Conservation (phyloP, 1,140 invertebrate genomes). For the Caenorhabditis latens region DNA sequence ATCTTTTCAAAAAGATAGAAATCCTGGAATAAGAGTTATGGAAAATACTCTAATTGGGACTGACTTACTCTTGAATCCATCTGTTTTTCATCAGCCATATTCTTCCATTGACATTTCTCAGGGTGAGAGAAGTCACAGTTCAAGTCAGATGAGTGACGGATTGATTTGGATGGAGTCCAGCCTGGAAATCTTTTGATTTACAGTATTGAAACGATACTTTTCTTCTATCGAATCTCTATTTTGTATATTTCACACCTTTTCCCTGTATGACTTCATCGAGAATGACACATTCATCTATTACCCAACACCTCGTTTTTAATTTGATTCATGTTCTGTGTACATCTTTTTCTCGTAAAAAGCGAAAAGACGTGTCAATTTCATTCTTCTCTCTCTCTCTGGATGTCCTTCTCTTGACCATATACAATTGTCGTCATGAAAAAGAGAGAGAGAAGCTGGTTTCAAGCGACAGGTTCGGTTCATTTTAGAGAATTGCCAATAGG, state of each 20-base stretch:
- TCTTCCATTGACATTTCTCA: constrained; percentile 72
- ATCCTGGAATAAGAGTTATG: constrained; percentile 40
- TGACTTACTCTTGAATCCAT: constrained; percentile 66
- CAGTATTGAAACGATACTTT: no score
- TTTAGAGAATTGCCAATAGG: constrained; percentile 49
- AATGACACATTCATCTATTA: constrained; percentile 16
- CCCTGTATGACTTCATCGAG: background rate
- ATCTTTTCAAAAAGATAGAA: constrained; percentile 75
- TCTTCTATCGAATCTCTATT: background rate
- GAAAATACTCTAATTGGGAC: background rate
- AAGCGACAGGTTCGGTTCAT: constrained; percentile 50
- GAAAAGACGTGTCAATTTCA: constrained; percentile 51
- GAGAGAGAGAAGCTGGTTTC: constrained; percentile 35
- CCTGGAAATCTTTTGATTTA: background rate
- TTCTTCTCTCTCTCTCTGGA: background rate
- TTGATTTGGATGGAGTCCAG: constrained; percentile 6
- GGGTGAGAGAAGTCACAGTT: constrained; percentile 74
- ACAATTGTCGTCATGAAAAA: constrained; percentile 44
- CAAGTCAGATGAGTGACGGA: constrained; percentile 72
- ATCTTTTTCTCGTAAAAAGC: background rate
- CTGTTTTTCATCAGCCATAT: constrained; percentile 63
- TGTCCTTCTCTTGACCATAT: constrained; percentile 54
- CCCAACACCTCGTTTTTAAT: constrained; percentile 25
- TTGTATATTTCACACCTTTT: background rate
- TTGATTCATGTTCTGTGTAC: constrained; percentile 39